A percentile compares a stretch with the other conserved stretches of the same genome.
Conservation (phyloP, 2,113 vertebrate genomes). For the Sisor rabdophorus region DNA sequence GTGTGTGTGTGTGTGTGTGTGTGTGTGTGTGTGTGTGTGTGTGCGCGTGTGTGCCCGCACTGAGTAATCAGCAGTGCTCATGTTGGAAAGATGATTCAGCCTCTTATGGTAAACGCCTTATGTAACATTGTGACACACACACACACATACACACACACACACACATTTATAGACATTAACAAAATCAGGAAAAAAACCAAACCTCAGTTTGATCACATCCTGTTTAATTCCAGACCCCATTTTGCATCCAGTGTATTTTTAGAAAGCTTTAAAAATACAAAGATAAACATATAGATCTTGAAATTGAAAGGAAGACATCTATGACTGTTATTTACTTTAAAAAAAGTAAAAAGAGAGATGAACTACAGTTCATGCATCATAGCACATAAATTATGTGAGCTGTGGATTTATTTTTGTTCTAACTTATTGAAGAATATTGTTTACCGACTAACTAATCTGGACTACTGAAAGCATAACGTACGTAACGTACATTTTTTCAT, state of each 20-base stretch:
- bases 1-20: neutral
- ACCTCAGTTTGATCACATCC: slow-evolving; percentile 4
- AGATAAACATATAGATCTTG: slow-evolving; percentile 28
- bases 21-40: neutral
- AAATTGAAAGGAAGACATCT: slow-evolving; percentile 30
- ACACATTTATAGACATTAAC: neutral
- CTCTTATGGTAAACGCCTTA: slow-evolving; percentile 17
- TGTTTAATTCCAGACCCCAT: slow-evolving; percentile 28
- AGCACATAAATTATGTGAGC: neutral
- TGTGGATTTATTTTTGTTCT: slow-evolving; percentile 3
- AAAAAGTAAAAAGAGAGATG: neutral
- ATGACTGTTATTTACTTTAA: neutral
- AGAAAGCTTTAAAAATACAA: slow-evolving; percentile 31
- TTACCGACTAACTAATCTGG: neutral
- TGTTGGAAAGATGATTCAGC: neutral
- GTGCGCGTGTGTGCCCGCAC: neutral
- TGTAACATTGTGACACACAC: neutral
- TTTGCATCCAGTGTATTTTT: slow-evolving; percentile 35
- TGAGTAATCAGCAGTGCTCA: neutral
- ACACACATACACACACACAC: slow-evolving; percentile 21
- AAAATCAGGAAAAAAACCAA: neutral
- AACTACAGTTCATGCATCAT: slow-evolving; percentile 28
- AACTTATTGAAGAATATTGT: neutral
- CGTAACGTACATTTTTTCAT: neutral
- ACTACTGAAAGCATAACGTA: neutral